Conservation (phyloP, 2,113 vertebrate genomes). For the Thunnus thynnus region DNA sequence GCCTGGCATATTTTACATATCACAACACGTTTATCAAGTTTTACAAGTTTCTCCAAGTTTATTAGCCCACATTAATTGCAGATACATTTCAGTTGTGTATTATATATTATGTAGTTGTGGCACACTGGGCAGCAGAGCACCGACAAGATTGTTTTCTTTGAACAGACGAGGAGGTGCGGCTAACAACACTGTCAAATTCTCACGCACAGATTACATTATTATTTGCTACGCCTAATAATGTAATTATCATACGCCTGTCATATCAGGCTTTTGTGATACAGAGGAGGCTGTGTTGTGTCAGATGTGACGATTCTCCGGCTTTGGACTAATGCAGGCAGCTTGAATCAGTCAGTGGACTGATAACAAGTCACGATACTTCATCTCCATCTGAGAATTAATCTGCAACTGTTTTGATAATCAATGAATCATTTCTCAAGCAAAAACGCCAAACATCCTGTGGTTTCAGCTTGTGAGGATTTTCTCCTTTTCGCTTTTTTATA, state of each 20-base stretch:
- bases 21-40: not conserved
- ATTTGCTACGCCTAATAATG: conserved; percentile 19
- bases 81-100: not conserved
- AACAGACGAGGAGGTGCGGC: not conserved
- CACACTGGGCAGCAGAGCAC: not conserved
- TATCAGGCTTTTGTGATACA: conserved; percentile 18
- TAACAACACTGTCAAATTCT: not conserved
- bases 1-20: not conserved
- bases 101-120: not conserved
- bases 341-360: conserved; percentile 4
- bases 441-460: too few species aligned
- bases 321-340: not conserved
- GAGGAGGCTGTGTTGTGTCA: conserved; percentile 9
- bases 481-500: too few species aligned
- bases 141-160: not conserved
- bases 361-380: not conserved
- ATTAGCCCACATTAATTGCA: not conserved
- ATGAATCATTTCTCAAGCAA: too few species aligned
- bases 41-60: not conserved
- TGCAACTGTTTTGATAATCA: too few species aligned
- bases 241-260: conserved; percentile 39
- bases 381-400: too few species aligned
- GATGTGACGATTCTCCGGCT: not conserved
- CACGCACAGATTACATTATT: conserved; percentile 17
- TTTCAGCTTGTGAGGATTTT: too few species aligned